Evolutionary conservation across 2,888 invertebrate genomes (phyloP), one percentile per base, ranked within the genome.

Genomic region (Seladonia tumulorum): DNA sequence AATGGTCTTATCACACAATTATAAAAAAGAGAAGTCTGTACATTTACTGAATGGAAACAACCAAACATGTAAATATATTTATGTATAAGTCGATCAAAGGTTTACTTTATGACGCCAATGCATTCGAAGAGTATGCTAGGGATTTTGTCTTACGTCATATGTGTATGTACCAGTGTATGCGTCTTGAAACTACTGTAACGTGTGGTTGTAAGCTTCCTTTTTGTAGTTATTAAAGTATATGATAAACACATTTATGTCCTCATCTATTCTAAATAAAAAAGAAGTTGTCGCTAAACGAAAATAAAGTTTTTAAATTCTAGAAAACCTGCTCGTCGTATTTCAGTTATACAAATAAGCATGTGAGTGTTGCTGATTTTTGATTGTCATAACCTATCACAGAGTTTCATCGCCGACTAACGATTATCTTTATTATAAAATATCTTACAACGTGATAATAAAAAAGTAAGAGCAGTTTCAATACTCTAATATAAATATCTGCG

Each of bases 341-440:
- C 70, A 60, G 22, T 73, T 70, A 35, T 39, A 63, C 63, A 63
- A 18, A 63, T 29, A 63, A 87, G 75, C 79, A 88, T 89, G 89
- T 89, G 82, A 89, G 89, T 86, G 71, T 87, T 81, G 35, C 47
- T 25, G 22, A 73, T 76, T 81, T 72, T 79, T 77, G 66, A 72
- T 79, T 45, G 76, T 22, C 81, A 73, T 89, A 88, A 90, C 74
- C 79, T 83, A 71, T 80, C 74, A 70, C 14, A 74, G 39, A 63
- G 16, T 5, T 45, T 39, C 22, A 60, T 75, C 29, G 53, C 63
- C 79, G 81, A 83, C 88, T 90, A 91, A 90, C 90, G 83, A 86
- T 82, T 53, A 78, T 90, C 82, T 94, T 94, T 94, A 94, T 94
- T 94, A 92, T 91, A 93, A 94, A 94, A 93, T 92, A 92, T 90